phyloP scores from a whole-genome alignment of 2,797 vertebrate genomes.

The Squalus acanthias region DNA sequence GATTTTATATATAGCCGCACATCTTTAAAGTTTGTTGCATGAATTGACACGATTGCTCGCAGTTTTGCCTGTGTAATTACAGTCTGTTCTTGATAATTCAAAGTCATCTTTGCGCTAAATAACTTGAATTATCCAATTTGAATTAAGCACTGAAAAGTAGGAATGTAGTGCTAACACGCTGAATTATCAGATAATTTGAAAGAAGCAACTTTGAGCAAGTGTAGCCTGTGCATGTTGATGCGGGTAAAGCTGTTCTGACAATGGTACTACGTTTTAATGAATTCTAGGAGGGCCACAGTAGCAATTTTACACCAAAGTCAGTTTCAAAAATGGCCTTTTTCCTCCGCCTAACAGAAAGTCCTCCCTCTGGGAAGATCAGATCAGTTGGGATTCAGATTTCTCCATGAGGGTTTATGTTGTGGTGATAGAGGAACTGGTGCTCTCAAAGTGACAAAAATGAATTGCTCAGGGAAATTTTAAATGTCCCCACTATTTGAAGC shows the following conservation, averaged over 20 bases:
- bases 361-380: background rate
- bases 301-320: background rate
- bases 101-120: background rate
- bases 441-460: background rate
- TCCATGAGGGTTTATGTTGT: background rate
- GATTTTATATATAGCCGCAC: background rate
- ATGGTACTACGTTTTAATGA: background rate
- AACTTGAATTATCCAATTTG: background rate
- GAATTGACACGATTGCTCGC: background rate
- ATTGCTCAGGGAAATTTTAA: background rate
- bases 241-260: background rate
- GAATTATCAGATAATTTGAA: background rate
- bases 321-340: background rate
- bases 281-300: background rate
- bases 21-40: background rate
- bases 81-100: background rate
- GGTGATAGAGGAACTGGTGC: background rate
- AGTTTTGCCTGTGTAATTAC: background rate
- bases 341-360: background rate
- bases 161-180: background rate
- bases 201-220: background rate
- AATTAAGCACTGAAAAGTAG: background rate
- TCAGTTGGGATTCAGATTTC: no score
- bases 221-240: background rate
- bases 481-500: background rate